Conservation (phyloP, 1,140 invertebrate genomes). For the Procambarus virginalis region DNA sequence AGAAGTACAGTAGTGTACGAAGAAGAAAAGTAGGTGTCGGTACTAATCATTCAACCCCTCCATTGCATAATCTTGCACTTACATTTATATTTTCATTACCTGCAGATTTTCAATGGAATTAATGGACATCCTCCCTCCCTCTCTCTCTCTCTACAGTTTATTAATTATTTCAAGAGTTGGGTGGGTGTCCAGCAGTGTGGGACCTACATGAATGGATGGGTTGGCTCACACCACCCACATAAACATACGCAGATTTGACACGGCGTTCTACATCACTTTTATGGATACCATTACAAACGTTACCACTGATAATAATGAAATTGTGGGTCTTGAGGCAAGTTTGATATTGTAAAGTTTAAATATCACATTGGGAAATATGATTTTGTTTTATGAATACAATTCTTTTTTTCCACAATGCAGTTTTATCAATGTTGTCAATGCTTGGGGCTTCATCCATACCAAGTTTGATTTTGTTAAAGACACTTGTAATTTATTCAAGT, state of each 20-base stretch:
- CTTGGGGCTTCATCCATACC: background rate
- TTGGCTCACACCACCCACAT: conserved; percentile 44
- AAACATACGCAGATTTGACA: conserved; percentile 25
- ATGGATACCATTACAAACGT: conserved; percentile 20
- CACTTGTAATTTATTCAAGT: background rate
- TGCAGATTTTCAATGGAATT: background rate
- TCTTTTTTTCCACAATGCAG: too few relatives aligned
- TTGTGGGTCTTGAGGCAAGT: conserved; percentile 43
- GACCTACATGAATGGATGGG: conserved; percentile 38
- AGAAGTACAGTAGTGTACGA: too few relatives aligned
- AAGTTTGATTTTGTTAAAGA: background rate
- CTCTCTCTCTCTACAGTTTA: conserved; percentile 18
- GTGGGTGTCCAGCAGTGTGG: conserved; percentile 47
- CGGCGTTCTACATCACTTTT: conserved; percentile 46
- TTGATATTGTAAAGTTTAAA: background rate
- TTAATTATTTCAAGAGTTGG: conserved; percentile 43
- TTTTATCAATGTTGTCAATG: background rate
- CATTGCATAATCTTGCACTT: background rate
- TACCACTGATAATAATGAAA: conserved; percentile 27
- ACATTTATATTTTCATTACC: background rate
- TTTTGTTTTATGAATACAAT: too few relatives aligned
- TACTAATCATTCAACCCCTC: too few relatives aligned
- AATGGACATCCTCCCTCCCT: background rate
- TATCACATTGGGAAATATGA: too few relatives aligned
- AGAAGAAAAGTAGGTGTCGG: too few relatives aligned